Conservation (phyloP, 2,113 vertebrate genomes). For the Aegypius monachus region DNA sequence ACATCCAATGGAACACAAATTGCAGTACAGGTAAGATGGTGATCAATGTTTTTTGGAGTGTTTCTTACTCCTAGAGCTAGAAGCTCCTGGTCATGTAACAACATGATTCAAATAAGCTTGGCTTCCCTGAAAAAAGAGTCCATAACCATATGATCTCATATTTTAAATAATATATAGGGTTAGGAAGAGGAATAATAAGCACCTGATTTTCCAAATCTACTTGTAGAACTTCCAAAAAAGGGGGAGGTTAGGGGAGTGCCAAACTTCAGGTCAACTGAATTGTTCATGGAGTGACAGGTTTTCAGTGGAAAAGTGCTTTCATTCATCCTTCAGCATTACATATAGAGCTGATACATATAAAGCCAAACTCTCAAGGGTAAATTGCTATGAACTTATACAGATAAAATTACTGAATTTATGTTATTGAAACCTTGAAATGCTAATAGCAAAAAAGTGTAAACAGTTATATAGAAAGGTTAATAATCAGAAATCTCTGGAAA, state of each 20-base stretch:
- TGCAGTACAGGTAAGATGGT: conserved; percentile 87
- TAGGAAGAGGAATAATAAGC: not conserved
- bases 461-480: not conserved
- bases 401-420: not conserved
- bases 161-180: not conserved
- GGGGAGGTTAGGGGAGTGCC: not conserved
- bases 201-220: not conserved
- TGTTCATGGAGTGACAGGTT: not conserved
- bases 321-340: not conserved
- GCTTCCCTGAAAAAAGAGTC: not conserved
- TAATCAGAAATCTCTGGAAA: not conserved
- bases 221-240: not conserved
- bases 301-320: not conserved
- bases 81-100: not conserved
- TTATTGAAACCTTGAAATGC: not conserved
- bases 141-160: not conserved
- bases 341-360: not conserved
- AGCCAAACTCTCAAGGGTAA: not conserved
- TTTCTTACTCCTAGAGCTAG: not conserved
- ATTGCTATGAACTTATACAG: not conserved
- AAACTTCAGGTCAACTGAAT: not conserved
- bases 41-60: not conserved
- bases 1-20: conserved; percentile 99
- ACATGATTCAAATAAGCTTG: not conserved
- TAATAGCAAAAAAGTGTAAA: not conserved